Evolutionary conservation across 2,888 invertebrate genomes (phyloP), one percentile per base, ranked within the genome.

Genomic region (Pterostichus madidus): DNA sequence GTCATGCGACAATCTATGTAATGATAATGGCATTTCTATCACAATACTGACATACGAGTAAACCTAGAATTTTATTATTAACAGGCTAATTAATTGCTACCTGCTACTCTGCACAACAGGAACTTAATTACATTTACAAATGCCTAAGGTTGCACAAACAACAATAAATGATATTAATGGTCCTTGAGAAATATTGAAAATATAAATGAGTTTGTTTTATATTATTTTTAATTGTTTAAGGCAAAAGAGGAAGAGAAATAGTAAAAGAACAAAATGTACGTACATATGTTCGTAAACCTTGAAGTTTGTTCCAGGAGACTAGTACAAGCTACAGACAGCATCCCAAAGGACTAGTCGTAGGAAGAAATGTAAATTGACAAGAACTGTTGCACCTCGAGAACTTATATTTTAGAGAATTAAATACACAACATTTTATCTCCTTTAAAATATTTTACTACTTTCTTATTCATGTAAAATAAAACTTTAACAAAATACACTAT

Each of bases 321-420:
- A 35, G 32, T 64, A 13, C 35, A 35, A 35, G 31, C 59, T 59
- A 31, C 59, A 59, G 17, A 15, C 24, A 24, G 24, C 35, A 32
- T 64, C 64, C 64, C 64, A 4, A 7, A 32, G 64, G 64, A 64
- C 31, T 35, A 31, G 64, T 64, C 11, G 13, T 64, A 10, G 64
- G 64, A 64, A 64, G 64, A 64, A 64, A 64, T 64, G 64, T 64
- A 64, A 64, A 64, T 64, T 64, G 64, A 64, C 64, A 35, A 35
- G 35, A 49, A 49, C 49, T 49, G 49, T 35, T 32, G 64, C 64
- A 64, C 64, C 35, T 10, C 35, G 13, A 32, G 64, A 64, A 35
- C 64, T 35, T 35, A 64, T 64, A 35, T 64, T 64, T 64, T 35
- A 10, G n/a, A 32, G 64, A 59, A 64, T 35, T 35, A 64, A 64